Percentiles rank a stretch among this genome's conserved stretches.
Conservation (phyloP, 2,797 vertebrate genomes). For the Sebastes melanostomus region DNA sequence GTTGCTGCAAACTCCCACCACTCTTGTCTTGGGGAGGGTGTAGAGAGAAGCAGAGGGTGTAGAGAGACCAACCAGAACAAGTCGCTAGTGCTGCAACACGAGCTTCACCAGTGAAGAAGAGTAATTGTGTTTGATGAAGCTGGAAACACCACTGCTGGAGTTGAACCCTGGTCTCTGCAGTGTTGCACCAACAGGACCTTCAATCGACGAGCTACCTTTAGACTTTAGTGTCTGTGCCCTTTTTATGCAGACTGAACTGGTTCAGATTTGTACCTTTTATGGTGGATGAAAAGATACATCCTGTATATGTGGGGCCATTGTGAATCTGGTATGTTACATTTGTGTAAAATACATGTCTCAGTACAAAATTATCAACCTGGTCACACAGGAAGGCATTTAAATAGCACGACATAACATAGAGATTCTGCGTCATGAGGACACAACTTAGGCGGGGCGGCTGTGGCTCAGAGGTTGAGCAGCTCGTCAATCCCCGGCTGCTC, state of each 20-base stretch:
- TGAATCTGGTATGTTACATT: not conserved
- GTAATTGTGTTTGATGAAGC: conserved; percentile 21
- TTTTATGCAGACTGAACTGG: not conserved
- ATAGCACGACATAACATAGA: too few species aligned
- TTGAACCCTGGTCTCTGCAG: not conserved
- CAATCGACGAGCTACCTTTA: not conserved
- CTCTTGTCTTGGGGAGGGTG: not conserved
- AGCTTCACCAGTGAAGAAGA: not conserved
- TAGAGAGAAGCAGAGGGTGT: not conserved
- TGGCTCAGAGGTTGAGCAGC: too few species aligned
- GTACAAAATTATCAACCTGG: not conserved
- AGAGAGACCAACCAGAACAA: not conserved
- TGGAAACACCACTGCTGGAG: not conserved
- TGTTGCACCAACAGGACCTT: not conserved
- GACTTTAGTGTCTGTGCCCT: not conserved
- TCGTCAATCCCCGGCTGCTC: too few species aligned
- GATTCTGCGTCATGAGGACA: too few species aligned
- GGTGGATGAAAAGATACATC: not conserved
- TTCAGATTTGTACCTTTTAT: not conserved
- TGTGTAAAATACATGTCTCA: not conserved
- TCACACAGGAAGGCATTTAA: accelerated
- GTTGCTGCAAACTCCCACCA: not conserved
- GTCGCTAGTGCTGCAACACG: not conserved
- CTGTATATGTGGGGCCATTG: not conserved
- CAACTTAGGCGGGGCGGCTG: too few species aligned